These are phyloP conservation scores for Oxytorus armatus DNA, from an alignment of 2,888 invertebrate genomes.

Conservation along the genomic window DNA sequence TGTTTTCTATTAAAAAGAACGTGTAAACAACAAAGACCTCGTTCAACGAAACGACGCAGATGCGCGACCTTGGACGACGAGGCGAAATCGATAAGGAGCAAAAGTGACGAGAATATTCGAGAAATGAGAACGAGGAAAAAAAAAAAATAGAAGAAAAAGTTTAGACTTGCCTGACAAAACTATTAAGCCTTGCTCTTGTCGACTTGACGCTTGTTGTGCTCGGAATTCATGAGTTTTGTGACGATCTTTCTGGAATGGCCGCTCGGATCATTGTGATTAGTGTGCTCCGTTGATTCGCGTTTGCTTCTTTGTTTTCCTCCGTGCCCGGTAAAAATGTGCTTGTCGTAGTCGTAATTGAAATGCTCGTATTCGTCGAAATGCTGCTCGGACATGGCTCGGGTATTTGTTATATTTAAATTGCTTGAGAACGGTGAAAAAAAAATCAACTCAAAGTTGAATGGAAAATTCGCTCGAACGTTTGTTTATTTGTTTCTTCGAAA, in stretches of 20 bases:
- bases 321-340: slow-evolving; percentile 93
- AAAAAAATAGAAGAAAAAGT: neutral
- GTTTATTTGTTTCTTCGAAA: slow-evolving; percentile 14
- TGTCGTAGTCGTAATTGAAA: slow-evolving; percentile 97
- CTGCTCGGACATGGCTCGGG: slow-evolving; percentile 89
- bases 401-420: slow-evolving; percentile 15
- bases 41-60: neutral
- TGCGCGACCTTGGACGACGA: slow-evolving; percentile 34
- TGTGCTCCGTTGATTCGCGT: slow-evolving; percentile 94
- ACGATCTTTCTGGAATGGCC: slow-evolving; percentile 97
- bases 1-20: too few relatives aligned
- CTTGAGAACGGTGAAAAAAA: neutral
- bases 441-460: neutral
- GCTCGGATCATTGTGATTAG: slow-evolving; percentile 95
- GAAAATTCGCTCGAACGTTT: neutral
- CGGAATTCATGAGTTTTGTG: slow-evolving; percentile 93
- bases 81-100: slow-evolving; percentile 11
- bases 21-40: neutral
- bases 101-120: neutral
- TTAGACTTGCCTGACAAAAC: slow-evolving; percentile 29
- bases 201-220: slow-evolving; percentile 90
- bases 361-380: slow-evolving; percentile 97
- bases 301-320: slow-evolving; percentile 96
- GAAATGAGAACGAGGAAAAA: neutral
- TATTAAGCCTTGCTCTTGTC: slow-evolving; percentile 80